Evolutionary conservation across 1,140 invertebrate genomes (phyloP).

Genomic region (Apocrypta bakeri): DNA sequence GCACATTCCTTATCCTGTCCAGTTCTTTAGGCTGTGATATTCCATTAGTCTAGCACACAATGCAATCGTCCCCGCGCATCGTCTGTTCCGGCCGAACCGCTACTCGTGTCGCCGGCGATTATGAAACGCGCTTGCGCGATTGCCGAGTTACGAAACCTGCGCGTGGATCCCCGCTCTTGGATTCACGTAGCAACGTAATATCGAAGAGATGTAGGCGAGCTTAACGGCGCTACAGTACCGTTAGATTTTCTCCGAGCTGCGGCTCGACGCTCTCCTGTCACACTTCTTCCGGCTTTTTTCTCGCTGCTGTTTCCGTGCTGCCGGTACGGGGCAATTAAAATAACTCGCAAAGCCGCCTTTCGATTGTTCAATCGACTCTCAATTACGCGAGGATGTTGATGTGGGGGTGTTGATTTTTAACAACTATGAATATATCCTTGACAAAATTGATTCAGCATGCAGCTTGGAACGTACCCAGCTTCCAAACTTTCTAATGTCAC

Average conservation of each 20-base stretch:
- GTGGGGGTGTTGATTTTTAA: not conserved
- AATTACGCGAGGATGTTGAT: not conserved
- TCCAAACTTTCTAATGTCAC: slow-evolving; percentile 3
- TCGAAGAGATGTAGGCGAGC: slow-evolving; percentile 62
- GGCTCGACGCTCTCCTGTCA: slow-evolving; percentile 53
- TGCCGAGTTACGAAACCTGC: slow-evolving; percentile 63
- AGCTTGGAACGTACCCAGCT: not conserved
- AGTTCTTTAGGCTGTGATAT: no score
- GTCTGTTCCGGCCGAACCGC: slow-evolving; percentile 54
- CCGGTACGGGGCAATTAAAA: not conserved
- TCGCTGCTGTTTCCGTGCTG: slow-evolving; percentile 17
- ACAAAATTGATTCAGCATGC: no score
- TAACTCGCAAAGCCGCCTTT: not conserved
- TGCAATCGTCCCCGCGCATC: not conserved
- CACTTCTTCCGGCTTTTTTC: slow-evolving; percentile 57
- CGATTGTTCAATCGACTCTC: not conserved
- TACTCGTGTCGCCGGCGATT: slow-evolving; percentile 59
- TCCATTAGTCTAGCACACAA: no score
- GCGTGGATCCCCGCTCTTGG: slow-evolving; percentile 40
- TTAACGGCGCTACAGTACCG: slow-evolving; percentile 59
- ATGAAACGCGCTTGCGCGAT: slow-evolving; percentile 59
- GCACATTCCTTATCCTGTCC: no score
- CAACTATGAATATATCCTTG: not conserved
- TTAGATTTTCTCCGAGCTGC: slow-evolving; percentile 68
- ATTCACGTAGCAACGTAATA: slow-evolving; percentile 62